These are phyloP conservation scores for Thymelicus lineola DNA, from an alignment of 2,888 invertebrate species.

Conservation along the genomic window DNA sequence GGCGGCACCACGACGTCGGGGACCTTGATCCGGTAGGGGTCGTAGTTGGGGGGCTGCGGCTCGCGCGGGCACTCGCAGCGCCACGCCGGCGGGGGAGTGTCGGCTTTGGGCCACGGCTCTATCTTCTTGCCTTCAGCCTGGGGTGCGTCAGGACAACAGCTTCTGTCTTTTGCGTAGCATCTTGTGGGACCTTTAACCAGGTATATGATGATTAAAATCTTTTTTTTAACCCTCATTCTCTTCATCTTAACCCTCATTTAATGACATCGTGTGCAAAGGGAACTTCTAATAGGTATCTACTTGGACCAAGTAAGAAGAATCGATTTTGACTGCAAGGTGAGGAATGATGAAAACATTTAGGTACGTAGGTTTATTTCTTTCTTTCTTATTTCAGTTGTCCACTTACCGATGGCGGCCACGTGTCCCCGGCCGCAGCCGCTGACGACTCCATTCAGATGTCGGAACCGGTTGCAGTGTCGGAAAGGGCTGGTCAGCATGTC, in stretches of 20 bases:
- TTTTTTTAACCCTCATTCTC: no score
- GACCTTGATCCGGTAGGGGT: conserved; percentile 74
- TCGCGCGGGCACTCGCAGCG: conserved; percentile 61
- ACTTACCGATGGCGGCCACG: conserved; percentile 18
- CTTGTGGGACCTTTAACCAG: conserved; percentile 50
- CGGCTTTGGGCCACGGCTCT: conserved; percentile 66
- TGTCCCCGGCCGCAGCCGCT: conserved; percentile 3
- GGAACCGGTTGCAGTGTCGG: conserved; percentile 53
- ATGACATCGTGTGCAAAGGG: neutral
- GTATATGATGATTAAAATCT: no score
- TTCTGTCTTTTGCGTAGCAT: conserved; percentile 59
- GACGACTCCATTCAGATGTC: conserved; percentile 53
- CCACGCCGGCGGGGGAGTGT: conserved; percentile 60
- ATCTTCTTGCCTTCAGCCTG: conserved; percentile 64
- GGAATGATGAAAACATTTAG: no score
- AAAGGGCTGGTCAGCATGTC: conserved; percentile 58
- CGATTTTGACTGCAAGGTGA: no score
- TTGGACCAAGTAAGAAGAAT: no score
- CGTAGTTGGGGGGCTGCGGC: conserved; percentile 69
- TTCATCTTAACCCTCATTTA: neutral
- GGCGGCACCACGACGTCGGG: conserved; percentile 73
- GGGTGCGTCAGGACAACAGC: conserved; percentile 56
- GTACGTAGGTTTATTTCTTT: no score
- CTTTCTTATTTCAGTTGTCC: no score
- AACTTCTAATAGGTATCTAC: no score